Conservation (phyloP, 1,140 invertebrate species). For the Battus philenor region DNA sequence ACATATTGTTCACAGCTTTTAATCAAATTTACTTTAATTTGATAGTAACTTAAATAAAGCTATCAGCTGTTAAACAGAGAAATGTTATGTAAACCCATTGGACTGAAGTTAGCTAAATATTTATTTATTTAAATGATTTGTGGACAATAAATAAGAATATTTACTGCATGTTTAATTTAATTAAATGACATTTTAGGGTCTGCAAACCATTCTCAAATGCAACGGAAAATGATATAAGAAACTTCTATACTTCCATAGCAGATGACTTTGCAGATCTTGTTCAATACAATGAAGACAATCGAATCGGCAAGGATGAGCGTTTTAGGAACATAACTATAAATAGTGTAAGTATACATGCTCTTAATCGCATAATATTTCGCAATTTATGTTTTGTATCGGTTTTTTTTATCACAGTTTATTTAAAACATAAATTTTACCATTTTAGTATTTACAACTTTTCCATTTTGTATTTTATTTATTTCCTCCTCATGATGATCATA, state of each 20-base stretch:
- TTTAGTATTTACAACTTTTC: constrained; percentile 4
- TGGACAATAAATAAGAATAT: neutral
- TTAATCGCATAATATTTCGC: too few relatives aligned
- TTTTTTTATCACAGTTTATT: too few relatives aligned
- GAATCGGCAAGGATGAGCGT: constrained; percentile 79
- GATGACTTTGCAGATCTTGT: constrained; percentile 91
- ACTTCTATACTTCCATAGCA: constrained; percentile 88
- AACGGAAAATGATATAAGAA: constrained; percentile 83
- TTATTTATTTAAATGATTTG: too few relatives aligned
- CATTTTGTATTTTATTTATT: neutral
- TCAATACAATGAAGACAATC: constrained; percentile 96
- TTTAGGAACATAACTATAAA: constrained; percentile 88
- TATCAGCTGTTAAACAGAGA: too few relatives aligned
- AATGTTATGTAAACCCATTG: too few relatives aligned
- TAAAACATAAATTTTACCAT: too few relatives aligned
- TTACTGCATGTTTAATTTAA: neutral
- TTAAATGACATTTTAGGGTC: constrained; percentile 75
- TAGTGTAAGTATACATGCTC: constrained; percentile 59
- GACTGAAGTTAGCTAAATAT: too few relatives aligned
- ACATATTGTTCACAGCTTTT: too few relatives aligned
- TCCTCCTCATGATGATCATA: too few relatives aligned
- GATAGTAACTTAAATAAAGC: too few relatives aligned
- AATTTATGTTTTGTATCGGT: too few relatives aligned
- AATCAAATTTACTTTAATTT: too few relatives aligned
- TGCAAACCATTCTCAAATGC: constrained; percentile 86